A percentile compares a stretch with the other conserved stretches of the same genome.
Conservation (phyloP, 2,113 vertebrate species). For the Anolis carolinensis region DNA sequence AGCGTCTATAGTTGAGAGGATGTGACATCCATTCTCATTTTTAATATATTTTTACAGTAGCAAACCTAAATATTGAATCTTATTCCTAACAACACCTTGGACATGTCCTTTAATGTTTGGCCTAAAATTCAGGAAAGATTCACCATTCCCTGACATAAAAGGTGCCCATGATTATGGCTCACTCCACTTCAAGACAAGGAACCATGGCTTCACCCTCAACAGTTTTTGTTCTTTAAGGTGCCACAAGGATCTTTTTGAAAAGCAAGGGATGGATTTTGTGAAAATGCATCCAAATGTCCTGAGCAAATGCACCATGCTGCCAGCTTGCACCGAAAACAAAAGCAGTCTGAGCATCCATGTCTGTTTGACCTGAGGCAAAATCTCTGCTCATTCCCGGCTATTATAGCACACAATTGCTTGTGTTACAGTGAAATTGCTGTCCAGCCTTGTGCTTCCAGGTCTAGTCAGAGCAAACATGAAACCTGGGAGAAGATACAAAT, state of each 20-base stretch:
- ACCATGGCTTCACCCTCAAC: no score
- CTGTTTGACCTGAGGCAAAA: constrained; percentile 13
- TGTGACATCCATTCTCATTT: no score
- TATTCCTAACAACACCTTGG: no score
- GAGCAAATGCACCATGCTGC: neutral
- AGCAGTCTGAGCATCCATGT: neutral
- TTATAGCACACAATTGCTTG: neutral
- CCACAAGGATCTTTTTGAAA: neutral
- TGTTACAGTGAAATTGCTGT: neutral
- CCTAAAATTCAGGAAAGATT: no score
- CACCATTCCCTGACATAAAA: no score
- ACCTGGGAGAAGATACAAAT: neutral
- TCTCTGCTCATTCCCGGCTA: neutral
- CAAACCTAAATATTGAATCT: no score
- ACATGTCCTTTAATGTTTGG: no score
- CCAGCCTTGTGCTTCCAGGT: neutral
- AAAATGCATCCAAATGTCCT: neutral
- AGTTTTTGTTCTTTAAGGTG: no score
- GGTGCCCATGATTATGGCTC: no score
- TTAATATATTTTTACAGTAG: no score
- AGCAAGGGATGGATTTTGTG: neutral
- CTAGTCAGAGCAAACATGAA: neutral
- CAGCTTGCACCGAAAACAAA: neutral
- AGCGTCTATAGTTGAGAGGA: no score
- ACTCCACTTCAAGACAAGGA: no score